Base-by-base conservation (phyloP, 2,113 vertebrate species). In the Delphinus delphis region DNA sequence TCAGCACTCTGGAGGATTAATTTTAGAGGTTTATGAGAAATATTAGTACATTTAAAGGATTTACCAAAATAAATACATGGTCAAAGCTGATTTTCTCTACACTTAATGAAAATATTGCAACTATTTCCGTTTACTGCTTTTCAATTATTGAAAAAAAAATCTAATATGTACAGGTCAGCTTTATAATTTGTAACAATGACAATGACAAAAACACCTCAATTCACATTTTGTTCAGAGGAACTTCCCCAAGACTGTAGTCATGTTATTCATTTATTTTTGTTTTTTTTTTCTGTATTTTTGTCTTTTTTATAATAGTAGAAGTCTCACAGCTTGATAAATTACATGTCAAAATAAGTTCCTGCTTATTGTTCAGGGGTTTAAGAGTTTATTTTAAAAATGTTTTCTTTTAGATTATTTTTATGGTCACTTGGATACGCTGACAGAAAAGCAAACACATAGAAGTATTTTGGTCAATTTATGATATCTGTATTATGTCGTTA, bases 281-380 rank as follows among this genome's bases (percentile, higher is more conserved):
- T 8, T 44, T 93, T 97, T 98, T 98, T 95, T 90, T 76, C n/a
- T 95, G 23, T 38, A 14, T 38, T 83, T 90, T 98, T 98, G 60
- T 96, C 82, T 60, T n/a, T 23, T 97, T 97, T 92, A 58, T 84
- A 97, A 93, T 88, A 97, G 88, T 92, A 97, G 91, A 97, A 97
- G 85, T 92, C 84, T 98, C 87, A 95, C 31, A 97, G 58, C 25
- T 98, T 97, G 97, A 98, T 96, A 98, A 98, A 98, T 98, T 97
- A 74, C 63, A 70, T 94, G 80, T 97, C 93, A 97, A 62, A 98
- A 96, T 44, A 79, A 70, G 82, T 95, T 98, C 88, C 55, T 98
- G 41, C 63, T 98, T 98, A 98, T 98, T 98, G 84, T 97, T 98
- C 87, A 79, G 44, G 58, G 79, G 50, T 10, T 96, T 97, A 97